phyloP scores from a whole-genome alignment of 1,140 invertebrate species.

The fruit fly (Drosophila melanogaster) region Release_6_plus_ISO1_MT NC_004354.4:16181501-16182000 shows the following conservation, averaged over 20 bases:
- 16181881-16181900: neutral
- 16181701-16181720: constrained; percentile 81
- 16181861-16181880: neutral
- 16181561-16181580: neutral
- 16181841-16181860: constrained; percentile 51
- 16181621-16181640: constrained; percentile 6
- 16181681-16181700: constrained; percentile 81
- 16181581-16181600: constrained; percentile 20
- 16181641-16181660: constrained; percentile 64
- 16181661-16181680: constrained; percentile 72
- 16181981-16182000: neutral
- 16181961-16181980: constrained; percentile 12
- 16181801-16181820: too few species aligned
- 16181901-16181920: neutral
- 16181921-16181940: neutral
- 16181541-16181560: constrained; percentile 3
- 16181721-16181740: constrained; percentile 66
- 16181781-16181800: constrained; percentile 37
- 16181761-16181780: constrained; percentile 28
- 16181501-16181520: neutral
- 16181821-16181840: constrained; percentile 22
- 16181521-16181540: neutral
- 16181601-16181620: neutral
- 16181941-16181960: constrained; percentile 1
- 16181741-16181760: constrained; percentile 35